Evolutionary conservation across 2,797 vertebrate species (phyloP), one percentile per base, ranked within the genome.

Genomic region (Macrochelys suwanniensis): DNA sequence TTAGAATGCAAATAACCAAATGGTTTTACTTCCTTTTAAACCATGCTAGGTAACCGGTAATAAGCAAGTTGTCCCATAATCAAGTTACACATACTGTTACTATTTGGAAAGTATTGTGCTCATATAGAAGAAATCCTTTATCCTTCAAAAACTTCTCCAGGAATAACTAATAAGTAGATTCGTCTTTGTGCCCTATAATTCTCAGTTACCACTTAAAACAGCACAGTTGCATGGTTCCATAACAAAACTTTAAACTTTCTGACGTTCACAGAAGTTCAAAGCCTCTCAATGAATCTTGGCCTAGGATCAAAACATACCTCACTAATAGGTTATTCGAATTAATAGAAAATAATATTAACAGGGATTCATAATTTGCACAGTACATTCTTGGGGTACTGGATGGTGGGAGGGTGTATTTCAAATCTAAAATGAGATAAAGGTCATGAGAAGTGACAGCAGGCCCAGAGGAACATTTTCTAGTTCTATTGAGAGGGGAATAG

Each of bases 61-160:
- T 81, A 94, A 93, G 16, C 31, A 94, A 96, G 71, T 77, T 92
- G 94, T 77, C 90, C 81, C 80, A 51, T 1, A 16, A 23, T 37
- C 90, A 92, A 1, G 1, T 88, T 93, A 93, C 92, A 94, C 94
- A 95, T 83, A 95, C 68, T 17, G 42, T 65, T n/a, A 50, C 65
- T 90, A 85, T 92, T 96, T 87, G 79, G 47, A 93, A 15, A 93
- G 65, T 45, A 80, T 21, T 90, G 4, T 80, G 94, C 79, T 92
- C 23, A 21, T 91, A 13, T 25, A 92, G 89, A 96, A 95, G 71
- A 94, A 94, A 89, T 85, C 26, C 71, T 96, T 97, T 95, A 94
- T 96, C 95, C 79, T 90, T 33, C n/a, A 37, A 37, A 68, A 37
- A 21, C 65, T 68, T 68, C 65, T 68, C n/a, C 9, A 37, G 17